These are phyloP conservation scores for Drosophila pandora DNA, from an alignment of 1,140 invertebrate species.

Conservation along the genomic window DNA sequence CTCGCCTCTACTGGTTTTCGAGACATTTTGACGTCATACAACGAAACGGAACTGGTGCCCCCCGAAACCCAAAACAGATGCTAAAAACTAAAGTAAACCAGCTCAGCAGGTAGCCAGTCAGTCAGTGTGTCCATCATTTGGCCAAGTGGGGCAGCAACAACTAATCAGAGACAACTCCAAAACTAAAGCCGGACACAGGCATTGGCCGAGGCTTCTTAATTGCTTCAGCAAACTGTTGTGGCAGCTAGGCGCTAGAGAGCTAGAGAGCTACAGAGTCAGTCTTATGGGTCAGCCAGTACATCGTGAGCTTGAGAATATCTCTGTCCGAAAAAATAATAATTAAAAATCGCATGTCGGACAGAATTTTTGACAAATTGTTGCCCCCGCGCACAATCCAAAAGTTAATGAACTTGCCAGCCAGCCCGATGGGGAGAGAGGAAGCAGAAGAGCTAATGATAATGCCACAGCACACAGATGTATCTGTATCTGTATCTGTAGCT, in stretches of 20 bases:
- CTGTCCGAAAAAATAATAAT: slow-evolving; percentile 56
- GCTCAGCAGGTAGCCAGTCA: slow-evolving; percentile 68
- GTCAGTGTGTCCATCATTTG: slow-evolving; percentile 29
- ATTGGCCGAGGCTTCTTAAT: slow-evolving; percentile 42
- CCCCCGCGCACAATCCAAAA: slow-evolving; percentile 64
- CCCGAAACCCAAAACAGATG: slow-evolving; percentile 44
- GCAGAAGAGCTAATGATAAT: slow-evolving; percentile 70
- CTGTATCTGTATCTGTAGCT: too few species aligned
- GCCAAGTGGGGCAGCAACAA: slow-evolving; percentile 48
- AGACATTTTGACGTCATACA: slow-evolving; percentile 58
- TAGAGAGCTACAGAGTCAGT: too few species aligned
- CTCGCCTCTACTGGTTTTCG: slow-evolving; percentile 19
- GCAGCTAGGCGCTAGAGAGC: not conserved
- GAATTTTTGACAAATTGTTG: slow-evolving; percentile 77
- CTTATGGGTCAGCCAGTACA: slow-evolving; percentile 33
- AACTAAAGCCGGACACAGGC: slow-evolving; percentile 52
- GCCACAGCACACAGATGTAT: slow-evolving; percentile 41
- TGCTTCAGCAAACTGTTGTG: slow-evolving; percentile 48
- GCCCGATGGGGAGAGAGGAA: slow-evolving; percentile 35
- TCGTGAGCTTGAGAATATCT: too few species aligned
- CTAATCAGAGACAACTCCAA: slow-evolving; percentile 66
- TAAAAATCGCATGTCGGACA: slow-evolving; percentile 77
- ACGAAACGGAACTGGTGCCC: slow-evolving; percentile 68
- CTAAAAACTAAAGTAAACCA: slow-evolving; percentile 66
- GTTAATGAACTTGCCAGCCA: slow-evolving; percentile 71